These are phyloP conservation scores for Sylvietta virens DNA, from an alignment of 2,113 vertebrate species.

Conservation along the genomic window DNA sequence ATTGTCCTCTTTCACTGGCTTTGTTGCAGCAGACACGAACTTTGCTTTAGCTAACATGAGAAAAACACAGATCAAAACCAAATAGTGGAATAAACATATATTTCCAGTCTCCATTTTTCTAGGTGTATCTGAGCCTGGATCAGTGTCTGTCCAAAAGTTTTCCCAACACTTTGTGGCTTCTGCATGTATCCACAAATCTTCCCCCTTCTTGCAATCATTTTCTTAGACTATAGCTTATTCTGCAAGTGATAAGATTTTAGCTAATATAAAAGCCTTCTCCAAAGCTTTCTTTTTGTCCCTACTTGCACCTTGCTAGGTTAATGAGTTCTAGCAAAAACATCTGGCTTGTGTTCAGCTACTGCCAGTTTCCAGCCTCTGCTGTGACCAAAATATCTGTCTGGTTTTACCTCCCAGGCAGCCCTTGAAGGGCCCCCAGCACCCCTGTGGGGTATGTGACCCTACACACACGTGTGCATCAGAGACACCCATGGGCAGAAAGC, in stretches of 20 bases:
- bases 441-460: background rate
- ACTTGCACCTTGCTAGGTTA: background rate
- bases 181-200: background rate
- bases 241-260: background rate
- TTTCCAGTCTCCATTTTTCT: background rate
- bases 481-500: fast-evolving
- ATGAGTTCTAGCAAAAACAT: background rate
- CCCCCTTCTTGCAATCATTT: background rate
- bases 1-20: background rate
- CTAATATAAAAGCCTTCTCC: background rate
- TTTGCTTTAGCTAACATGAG: background rate
- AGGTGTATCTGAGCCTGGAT: background rate
- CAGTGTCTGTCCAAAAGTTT: background rate
- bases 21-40: background rate
- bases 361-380: background rate
- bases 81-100: background rate
- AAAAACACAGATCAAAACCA: background rate
- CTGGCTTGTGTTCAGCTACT: background rate
- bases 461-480: background rate
- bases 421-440: background rate
- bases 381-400: background rate
- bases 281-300: background rate
- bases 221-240: background rate
- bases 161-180: background rate
- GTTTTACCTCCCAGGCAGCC: background rate